Conservation (phyloP, 2,797 vertebrate genomes). For the Lophotriccus pileatus region DNA sequence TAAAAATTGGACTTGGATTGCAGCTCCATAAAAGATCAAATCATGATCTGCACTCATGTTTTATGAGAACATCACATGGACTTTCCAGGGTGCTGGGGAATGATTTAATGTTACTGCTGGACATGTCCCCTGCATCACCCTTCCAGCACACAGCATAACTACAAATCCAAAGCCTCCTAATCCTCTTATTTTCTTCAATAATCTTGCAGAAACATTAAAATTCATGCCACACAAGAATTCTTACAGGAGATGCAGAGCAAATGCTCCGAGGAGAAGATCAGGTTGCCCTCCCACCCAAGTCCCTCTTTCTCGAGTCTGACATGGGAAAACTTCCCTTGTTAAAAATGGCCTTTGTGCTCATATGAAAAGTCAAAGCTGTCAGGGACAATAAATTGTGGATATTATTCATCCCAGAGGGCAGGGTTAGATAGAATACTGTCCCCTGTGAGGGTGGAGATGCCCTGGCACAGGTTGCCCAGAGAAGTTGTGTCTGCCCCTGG, state of each 20-base stretch:
- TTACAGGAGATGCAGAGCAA: neutral
- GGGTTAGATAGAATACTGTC: rapidly evolving
- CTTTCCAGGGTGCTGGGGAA: neutral
- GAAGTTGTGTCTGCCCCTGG: neutral
- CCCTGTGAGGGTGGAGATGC: rapidly evolving
- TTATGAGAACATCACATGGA: neutral
- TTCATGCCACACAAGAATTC: neutral
- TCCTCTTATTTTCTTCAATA: neutral
- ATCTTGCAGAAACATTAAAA: neutral
- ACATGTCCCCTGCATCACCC: neutral
- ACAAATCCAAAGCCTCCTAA: neutral
- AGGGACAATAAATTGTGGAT: neutral
- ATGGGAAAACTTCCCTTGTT: neutral
- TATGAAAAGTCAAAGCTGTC: neutral
- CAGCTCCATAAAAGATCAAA: neutral
- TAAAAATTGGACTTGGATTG: neutral
- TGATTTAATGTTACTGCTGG: neutral
- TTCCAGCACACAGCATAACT: neutral
- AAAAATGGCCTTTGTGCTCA: neutral
- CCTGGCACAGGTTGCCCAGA: neutral
- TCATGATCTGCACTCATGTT: neutral
- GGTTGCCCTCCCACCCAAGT: neutral
- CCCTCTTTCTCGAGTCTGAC: neutral
- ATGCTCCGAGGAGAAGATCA: neutral
- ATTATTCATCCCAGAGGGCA: neutral